Evolutionary conservation across 2,113 vertebrate species (phyloP).

Genomic region (Onychostoma macrolepis): DNA sequence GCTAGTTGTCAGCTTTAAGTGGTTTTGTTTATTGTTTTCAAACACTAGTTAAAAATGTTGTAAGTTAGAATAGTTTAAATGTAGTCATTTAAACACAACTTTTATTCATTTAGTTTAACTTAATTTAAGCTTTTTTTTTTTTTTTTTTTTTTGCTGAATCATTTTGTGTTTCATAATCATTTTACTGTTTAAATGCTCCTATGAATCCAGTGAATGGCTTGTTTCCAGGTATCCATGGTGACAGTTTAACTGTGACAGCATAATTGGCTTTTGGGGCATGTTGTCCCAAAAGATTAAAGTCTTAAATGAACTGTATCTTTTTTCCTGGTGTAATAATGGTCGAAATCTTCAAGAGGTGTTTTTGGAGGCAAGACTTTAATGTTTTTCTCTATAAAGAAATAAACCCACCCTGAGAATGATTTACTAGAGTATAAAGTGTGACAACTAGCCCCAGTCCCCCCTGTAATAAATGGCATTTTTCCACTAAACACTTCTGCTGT

Average conservation of each 20-base stretch:
- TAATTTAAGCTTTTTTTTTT: not conserved
- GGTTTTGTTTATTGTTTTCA: not conserved
- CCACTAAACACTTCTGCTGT: not conserved
- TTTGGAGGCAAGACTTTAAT: not conserved
- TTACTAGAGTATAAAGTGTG: not conserved
- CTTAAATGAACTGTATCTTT: not conserved
- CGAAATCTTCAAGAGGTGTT: not conserved
- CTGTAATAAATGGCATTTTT: not conserved
- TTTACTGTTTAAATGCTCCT: not conserved
- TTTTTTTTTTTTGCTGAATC: not conserved
- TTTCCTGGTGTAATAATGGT: not conserved
- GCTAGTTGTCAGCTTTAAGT: not conserved
- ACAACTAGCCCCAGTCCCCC: not conserved
- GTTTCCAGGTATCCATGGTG: slow-evolving; percentile 9
- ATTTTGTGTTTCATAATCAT: not conserved
- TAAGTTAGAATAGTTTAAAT: not conserved
- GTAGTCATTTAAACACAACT: not conserved
- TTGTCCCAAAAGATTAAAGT: not conserved
- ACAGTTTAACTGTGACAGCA: not conserved
- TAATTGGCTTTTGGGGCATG: not conserved
- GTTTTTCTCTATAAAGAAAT: not conserved
- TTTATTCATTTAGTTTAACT: not conserved
- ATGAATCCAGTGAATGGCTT: not conserved
- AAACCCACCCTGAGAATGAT: not conserved
- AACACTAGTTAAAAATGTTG: not conserved